Evolutionary conservation across 2,113 vertebrate species (phyloP).

Genomic region (Trinectes maculatus): DNA sequence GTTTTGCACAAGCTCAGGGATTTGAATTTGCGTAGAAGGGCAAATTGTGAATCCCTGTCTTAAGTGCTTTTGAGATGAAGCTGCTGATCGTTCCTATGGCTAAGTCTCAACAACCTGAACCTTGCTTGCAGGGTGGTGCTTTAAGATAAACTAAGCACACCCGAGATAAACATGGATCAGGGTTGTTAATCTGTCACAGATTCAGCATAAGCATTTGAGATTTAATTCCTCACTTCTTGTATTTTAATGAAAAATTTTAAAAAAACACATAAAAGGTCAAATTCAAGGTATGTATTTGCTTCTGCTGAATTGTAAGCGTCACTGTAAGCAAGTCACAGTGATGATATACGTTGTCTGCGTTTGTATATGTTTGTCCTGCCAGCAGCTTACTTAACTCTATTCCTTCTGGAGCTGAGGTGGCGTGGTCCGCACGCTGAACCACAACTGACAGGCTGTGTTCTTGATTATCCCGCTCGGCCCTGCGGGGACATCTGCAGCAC

Average conservation of each 20-base stretch:
- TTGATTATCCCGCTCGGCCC: constrained; percentile 48
- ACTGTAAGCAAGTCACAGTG: neutral
- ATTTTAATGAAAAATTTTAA: neutral
- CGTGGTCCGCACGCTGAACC: constrained; percentile 49
- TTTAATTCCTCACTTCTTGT: neutral
- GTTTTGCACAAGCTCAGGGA: constrained; percentile 21
- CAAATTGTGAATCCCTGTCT: constrained; percentile 7
- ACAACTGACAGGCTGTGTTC: constrained; percentile 42
- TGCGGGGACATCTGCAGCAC: constrained; percentile 54
- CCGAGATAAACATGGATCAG: constrained; percentile 50
- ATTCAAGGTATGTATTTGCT: neutral
- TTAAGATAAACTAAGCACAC: constrained; percentile 47
- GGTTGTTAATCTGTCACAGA: constrained; percentile 24
- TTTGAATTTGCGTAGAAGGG: constrained; percentile 5
- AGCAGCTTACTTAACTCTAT: constrained; percentile 20
- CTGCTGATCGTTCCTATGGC: constrained; percentile 4
- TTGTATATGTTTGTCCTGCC: constrained; percentile 15
- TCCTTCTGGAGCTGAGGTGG: constrained; percentile 29
- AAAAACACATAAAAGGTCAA: neutral
- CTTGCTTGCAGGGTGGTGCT: constrained; percentile 31
- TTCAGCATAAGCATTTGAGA: constrained; percentile 23
- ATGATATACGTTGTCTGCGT: neutral
- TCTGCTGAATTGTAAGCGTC: neutral
- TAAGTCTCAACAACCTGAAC: constrained; percentile 32
- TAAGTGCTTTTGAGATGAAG: constrained; percentile 11